Percentiles rank a stretch among this genome's conserved stretches.
Evolutionary conservation across 1,140 invertebrate genomes (phyloP).

Genomic region (Caerostris darwini): DNA sequence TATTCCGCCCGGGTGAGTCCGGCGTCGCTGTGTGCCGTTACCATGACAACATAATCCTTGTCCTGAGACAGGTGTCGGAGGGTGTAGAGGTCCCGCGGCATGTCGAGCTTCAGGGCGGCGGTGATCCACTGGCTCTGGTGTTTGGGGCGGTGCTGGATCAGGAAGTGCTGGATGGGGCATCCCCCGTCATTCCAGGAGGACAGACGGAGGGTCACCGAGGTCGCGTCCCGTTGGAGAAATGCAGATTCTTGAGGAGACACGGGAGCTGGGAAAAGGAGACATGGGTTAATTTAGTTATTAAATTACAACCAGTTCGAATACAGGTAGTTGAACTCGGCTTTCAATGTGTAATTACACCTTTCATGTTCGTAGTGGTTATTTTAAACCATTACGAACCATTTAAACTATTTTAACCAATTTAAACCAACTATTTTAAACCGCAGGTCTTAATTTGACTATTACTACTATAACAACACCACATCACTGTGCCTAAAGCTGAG

Average conservation of each 20-base stretch:
- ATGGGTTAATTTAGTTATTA: too few relatives aligned
- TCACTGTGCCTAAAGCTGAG: too few relatives aligned
- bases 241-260: conserved; percentile 76
- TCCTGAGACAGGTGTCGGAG: conserved; percentile 70
- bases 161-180: conserved; percentile 84
- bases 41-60: conserved; percentile 74
- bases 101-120: conserved; percentile 82
- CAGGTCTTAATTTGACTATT: too few relatives aligned
- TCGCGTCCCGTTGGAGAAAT: conserved; percentile 81
- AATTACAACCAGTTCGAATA: too few relatives aligned
- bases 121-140: conserved; percentile 91
- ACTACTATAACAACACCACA: too few relatives aligned
- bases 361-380: too few relatives aligned
- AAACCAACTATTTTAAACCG: too few relatives aligned
- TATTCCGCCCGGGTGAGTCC: conserved; percentile 76
- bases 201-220: conserved; percentile 82
- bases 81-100: conserved; percentile 13
- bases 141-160: conserved; percentile 86
- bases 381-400: too few relatives aligned
- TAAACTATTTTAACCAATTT: too few relatives aligned
- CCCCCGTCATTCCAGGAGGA: conserved; percentile 85
- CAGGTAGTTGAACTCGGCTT: too few relatives aligned
- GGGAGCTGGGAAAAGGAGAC: conserved; percentile 80
- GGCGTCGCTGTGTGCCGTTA: conserved; percentile 76
- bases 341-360: too few relatives aligned